Conservation (phyloP, 2,797 vertebrate species). For the Premnoplex brunnescens region DNA sequence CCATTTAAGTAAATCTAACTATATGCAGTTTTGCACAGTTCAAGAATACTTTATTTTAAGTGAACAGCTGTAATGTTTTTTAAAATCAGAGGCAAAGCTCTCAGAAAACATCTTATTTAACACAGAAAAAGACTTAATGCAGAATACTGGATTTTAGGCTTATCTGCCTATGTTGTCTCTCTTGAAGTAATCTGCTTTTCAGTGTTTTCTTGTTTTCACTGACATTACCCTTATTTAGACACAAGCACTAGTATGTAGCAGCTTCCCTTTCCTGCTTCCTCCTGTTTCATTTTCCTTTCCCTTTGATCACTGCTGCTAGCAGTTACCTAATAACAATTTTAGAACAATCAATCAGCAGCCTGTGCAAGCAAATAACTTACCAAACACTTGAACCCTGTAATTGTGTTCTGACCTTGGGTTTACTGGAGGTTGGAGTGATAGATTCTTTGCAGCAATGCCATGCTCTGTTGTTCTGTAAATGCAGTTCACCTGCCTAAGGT, state of each 20-base stretch:
- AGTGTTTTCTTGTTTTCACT: neutral
- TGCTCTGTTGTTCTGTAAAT: slow-evolving; percentile 14
- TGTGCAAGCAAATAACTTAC: slow-evolving; percentile 57
- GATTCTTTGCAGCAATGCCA: neutral
- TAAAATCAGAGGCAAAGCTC: neutral
- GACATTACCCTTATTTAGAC: neutral
- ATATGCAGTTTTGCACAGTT: neutral
- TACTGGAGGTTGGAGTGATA: slow-evolving; percentile 41
- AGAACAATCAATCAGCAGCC: slow-evolving; percentile 46
- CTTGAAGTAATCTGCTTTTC: neutral
- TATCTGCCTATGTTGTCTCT: neutral
- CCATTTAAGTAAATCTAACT: neutral
- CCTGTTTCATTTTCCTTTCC: neutral
- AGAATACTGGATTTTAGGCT: neutral
- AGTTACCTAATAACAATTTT: slow-evolving; percentile 39
- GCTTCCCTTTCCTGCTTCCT: neutral
- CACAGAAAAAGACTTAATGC: neutral
- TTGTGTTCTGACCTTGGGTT: slow-evolving; percentile 58
- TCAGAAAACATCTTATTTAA: neutral
- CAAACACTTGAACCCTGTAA: slow-evolving; percentile 65
- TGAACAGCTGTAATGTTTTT: neutral
- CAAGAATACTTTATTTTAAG: neutral
- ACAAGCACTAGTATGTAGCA: neutral
- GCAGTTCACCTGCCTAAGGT: slow-evolving; percentile 3
- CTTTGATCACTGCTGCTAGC: neutral